Evolutionary conservation across 2,888 invertebrate species (phyloP), one percentile per base, ranked within the genome.

Genomic region (Diarsia rubi): DNA sequence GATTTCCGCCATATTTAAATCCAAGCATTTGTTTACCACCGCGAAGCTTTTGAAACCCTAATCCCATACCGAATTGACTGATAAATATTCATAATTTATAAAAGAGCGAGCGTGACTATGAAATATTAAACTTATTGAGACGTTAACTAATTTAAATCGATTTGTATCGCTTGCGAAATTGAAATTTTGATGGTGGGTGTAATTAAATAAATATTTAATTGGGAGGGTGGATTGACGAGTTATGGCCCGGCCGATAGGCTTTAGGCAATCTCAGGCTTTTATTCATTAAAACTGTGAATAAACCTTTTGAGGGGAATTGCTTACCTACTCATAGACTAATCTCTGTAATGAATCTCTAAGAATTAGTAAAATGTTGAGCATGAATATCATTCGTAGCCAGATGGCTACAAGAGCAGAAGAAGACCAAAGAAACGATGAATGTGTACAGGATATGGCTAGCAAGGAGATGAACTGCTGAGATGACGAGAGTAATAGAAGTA

Each of bases 71-170:
- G 19, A 45, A 86, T 83, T 72, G 76, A 49, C 67, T 75, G 31
- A 75, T 86, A 78, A 83, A 85, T 83, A 86, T 85, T 83, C 79
- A 86, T 80, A 73, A 78, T 69, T 76, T 64, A 81, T 70, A 79
- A 83, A 85, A 76, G 64, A 73, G 19, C 69, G 65, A 70, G 21
- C 69, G 59, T 77, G 81, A 73, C 85, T 75, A 68, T 54, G 73
- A 85, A 82, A 79, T 77, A 72, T 79, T 78, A 65, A 85, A 77
- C 62, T 79, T 75, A 79, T 79, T 72, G 74, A 75, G 79, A 79
- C 85, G 73, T 86, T 78, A 79, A 79, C 72, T 69, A 79, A 86
- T 83, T 81, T 79, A 71, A 83, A 83, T 85, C 83, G 76, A 86
- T 83, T 83, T 81, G 68, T 83, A 78, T 76, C 65, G 84, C 69